Base-by-base conservation (phyloP, 2,797 vertebrate species). In the Dallia pectoralis region DNA sequence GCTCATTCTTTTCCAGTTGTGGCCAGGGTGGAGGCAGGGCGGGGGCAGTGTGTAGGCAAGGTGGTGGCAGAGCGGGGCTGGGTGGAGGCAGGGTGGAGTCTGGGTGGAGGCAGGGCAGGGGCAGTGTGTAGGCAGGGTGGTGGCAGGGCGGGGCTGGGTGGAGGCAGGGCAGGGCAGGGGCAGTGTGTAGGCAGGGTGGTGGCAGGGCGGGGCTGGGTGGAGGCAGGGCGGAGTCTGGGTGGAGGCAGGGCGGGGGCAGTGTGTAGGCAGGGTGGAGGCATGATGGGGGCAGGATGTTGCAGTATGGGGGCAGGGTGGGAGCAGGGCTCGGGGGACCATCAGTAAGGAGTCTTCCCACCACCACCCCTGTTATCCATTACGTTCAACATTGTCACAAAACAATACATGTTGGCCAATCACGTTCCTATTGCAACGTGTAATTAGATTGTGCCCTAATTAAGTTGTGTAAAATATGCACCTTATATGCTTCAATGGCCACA, bases 1-100 rank as follows among this genome's bases (percentile, higher is more conserved):
- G 85, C 90, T 91, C 91, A 90, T 90, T 89, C 89, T 88, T 87
- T 78, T 47, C 47, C 47, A 16, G 27, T 8, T 40, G 3, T 3
- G 7, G 33, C 33, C 36, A 4, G 36, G 36, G 36, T 40, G 1
- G 36, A 9, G 3, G 33, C 33, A 36, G 33, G 33, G 33, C 7
- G 33, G n/a, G n/a, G n/a, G n/a, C n/a, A n/a, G n/a, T n/a, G n/a
- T n/a, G n/a, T n/a, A n/a, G n/a, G n/a, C n/a, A n/a, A n/a, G n/a
- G n/a, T n/a, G n/a, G n/a, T n/a, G n/a, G n/a, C n/a, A n/a, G n/a
- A n/a, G n/a, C n/a, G n/a, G n/a, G n/a, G n/a, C n/a, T n/a, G n/a
- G n/a, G n/a, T n/a, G n/a, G n/a, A n/a, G n/a, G n/a, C n/a, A n/a
- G n/a, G n/a, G n/a, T n/a, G n/a, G n/a, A n/a, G n/a, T n/a, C n/a